Evolutionary conservation across 2,888 invertebrate genomes (phyloP).

Genomic region (Apodemia duryi): DNA sequence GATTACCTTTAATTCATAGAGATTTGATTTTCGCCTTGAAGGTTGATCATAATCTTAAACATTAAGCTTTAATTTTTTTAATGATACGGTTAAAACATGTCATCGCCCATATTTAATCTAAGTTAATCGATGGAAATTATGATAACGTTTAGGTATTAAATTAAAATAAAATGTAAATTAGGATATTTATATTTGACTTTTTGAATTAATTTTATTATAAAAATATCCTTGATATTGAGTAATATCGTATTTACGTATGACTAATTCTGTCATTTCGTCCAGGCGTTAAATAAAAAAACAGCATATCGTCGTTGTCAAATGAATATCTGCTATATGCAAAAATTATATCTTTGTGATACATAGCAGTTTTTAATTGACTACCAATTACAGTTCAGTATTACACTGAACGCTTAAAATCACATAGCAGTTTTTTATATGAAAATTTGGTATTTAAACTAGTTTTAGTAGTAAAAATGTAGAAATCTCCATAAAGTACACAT

Average conservation of each 20-base stretch:
- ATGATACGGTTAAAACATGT: neutral
- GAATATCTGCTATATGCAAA: too few species aligned
- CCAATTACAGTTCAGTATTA: too few species aligned
- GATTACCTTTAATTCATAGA: too few species aligned
- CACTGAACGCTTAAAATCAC: too few species aligned
- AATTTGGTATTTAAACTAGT: too few species aligned
- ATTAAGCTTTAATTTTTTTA: neutral
- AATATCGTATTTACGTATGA: neutral
- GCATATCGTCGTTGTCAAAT: too few species aligned
- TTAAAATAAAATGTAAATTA: slow-evolving; percentile 10
- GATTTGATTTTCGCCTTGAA: too few species aligned
- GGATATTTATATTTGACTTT: slow-evolving; percentile 3
- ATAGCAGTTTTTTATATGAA: too few species aligned
- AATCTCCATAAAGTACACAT: too few species aligned
- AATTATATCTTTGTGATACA: too few species aligned
- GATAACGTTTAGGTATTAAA: slow-evolving; percentile 2
- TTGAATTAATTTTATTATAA: slow-evolving; percentile 10
- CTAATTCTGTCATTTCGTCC: neutral
- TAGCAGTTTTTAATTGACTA: too few species aligned
- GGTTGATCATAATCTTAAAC: neutral
- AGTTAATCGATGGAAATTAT: neutral
- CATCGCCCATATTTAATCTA: neutral
- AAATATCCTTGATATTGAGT: slow-evolving; percentile 6
- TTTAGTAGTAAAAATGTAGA: too few species aligned
- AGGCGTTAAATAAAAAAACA: neutral